Evolutionary conservation across 1,140 invertebrate genomes (phyloP).

Genomic region (Ctenoplectra terminalis): DNA sequence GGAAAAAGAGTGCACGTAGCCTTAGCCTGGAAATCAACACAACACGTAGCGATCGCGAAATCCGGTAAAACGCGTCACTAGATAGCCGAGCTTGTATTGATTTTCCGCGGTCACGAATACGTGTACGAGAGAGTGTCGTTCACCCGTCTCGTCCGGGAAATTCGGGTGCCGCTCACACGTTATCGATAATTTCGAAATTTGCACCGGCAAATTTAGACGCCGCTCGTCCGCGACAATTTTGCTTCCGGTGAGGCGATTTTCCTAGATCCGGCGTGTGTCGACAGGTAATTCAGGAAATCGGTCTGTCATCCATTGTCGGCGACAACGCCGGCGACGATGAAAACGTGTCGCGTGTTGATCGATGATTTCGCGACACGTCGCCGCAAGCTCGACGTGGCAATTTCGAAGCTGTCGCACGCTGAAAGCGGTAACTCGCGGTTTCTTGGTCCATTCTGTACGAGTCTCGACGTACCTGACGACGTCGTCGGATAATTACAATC

Average conservation of each 20-base stretch:
- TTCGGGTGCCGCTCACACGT: background rate
- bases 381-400: too few species aligned
- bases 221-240: background rate
- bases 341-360: background rate
- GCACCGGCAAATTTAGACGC: background rate
- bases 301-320: too few species aligned
- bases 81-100: conserved; percentile 28
- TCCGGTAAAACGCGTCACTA: background rate
- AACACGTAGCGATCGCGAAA: background rate
- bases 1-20: background rate
- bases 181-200: conserved; percentile 33
- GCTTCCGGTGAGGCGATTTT: background rate
- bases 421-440: too few species aligned
- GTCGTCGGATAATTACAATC: too few species aligned
- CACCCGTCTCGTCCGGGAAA: background rate
- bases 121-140: conserved; percentile 15
- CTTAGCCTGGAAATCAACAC: background rate
- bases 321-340: background rate
- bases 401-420: too few species aligned
- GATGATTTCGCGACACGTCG: too few species aligned
- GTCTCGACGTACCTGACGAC: too few species aligned
- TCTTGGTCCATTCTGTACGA: too few species aligned
- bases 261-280: background rate
- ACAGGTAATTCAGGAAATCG: too few species aligned
- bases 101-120: background rate